Evolutionary conservation across 2,797 vertebrate genomes (phyloP).

Genomic region (Peromyscus melanophrys): DNA sequence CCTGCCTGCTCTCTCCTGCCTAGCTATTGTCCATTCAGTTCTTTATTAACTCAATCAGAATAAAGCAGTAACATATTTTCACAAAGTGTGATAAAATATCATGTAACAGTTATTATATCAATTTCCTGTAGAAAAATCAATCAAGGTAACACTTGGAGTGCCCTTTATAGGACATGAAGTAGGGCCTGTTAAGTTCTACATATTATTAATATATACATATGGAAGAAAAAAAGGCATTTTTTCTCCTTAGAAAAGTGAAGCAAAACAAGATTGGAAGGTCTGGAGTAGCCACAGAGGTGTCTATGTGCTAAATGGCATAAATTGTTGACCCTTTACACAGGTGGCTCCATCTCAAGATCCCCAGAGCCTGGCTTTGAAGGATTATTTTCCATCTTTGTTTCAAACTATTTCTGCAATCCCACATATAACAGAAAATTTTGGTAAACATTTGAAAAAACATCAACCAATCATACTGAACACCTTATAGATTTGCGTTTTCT

Average conservation of each 20-base stretch:
- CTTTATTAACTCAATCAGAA: no score
- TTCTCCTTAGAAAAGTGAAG: not conserved
- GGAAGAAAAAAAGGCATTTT: not conserved
- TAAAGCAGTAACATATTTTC: no score
- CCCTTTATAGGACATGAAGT: not conserved
- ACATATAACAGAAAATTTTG: not conserved
- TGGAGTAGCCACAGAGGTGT: not conserved
- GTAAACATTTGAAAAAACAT: not conserved
- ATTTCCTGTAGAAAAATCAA: constrained; percentile 1
- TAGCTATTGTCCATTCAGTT: no score
- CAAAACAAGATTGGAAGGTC: not conserved
- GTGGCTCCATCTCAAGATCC: not conserved
- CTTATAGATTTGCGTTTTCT: not conserved
- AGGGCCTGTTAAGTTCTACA: not conserved
- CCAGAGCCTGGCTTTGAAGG: not conserved
- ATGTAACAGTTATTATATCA: not conserved
- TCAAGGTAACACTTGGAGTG: not conserved
- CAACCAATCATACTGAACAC: not conserved
- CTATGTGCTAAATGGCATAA: not conserved
- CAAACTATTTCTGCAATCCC: not conserved
- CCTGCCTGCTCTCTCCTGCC: no score
- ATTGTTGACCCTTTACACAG: not conserved
- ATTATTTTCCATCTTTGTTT: not conserved
- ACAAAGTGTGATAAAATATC: no score
- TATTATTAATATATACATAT: not conserved